These are phyloP conservation scores for Temnothorax nylanderi DNA, from an alignment of 1,140 invertebrate species.

Conservation along the genomic window DNA sequence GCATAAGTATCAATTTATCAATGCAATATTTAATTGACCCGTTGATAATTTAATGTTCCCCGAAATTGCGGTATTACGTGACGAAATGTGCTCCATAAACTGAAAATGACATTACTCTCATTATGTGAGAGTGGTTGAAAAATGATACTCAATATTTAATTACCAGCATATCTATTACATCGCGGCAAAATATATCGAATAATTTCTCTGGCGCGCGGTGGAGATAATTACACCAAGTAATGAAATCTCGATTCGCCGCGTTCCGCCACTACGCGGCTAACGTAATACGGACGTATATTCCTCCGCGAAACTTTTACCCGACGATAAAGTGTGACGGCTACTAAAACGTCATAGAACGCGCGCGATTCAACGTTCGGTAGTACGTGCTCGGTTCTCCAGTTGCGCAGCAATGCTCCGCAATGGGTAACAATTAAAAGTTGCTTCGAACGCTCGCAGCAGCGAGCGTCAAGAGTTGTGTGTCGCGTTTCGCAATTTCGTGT, in stretches of 20 bases:
- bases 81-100: neutral
- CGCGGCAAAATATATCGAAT: constrained; percentile 9
- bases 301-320: constrained; percentile 1
- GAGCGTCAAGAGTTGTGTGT: constrained; percentile 23
- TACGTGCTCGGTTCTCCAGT: neutral
- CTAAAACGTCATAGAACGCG: neutral
- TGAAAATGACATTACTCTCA: constrained; percentile 8
- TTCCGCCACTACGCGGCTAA: neutral
- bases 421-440: constrained; percentile 52
- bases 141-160: constrained; percentile 34
- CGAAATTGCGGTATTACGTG: neutral
- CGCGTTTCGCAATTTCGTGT: constrained; percentile 32
- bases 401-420: neutral
- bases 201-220: neutral
- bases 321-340: constrained; percentile 26
- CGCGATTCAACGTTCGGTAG: constrained; percentile 10
- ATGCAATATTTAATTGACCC: constrained; percentile 7
- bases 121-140: constrained; percentile 7
- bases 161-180: constrained; percentile 18
- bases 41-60: constrained; percentile 15
- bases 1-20: neutral
- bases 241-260: constrained; percentile 35
- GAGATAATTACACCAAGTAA: constrained; percentile 27
- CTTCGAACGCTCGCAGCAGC: constrained; percentile 1
- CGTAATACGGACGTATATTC: neutral